A percentile compares a stretch with the other conserved stretches of the same genome.
phyloP scores from a whole-genome alignment of 2,797 vertebrate genomes.

The Coregonus sp. region DNA sequence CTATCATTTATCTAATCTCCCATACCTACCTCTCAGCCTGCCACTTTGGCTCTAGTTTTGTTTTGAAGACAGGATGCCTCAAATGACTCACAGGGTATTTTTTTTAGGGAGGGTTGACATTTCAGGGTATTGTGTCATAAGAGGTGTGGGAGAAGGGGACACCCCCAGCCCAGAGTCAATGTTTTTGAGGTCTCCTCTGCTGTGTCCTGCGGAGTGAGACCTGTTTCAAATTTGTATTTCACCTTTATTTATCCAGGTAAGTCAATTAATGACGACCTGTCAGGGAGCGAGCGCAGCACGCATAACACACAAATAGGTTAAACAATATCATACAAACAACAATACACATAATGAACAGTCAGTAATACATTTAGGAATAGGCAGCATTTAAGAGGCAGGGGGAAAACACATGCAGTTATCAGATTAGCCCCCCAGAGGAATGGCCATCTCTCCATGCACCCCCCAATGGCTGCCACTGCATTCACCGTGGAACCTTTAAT shows the following conservation, averaged over 20 bases:
- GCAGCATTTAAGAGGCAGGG: too few species aligned
- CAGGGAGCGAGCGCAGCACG: too few species aligned
- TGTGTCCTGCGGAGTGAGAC: not conserved
- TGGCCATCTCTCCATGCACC: not conserved
- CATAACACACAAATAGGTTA: too few species aligned
- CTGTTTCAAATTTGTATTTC: not conserved
- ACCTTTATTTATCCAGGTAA: too few species aligned
- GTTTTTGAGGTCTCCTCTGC: not conserved
- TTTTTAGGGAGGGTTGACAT: slow-evolving; percentile 7
- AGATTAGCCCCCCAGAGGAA: not conserved
- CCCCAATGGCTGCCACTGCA: not conserved
- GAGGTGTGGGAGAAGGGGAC: not conserved
- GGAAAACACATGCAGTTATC: too few species aligned
- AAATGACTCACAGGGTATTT: slow-evolving; percentile 5
- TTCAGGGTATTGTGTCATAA: not conserved
- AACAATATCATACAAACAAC: too few species aligned
- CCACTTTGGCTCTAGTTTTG: not conserved
- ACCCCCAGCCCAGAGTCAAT: not conserved
- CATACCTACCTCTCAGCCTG: not conserved
- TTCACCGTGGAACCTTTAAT: too few species aligned
- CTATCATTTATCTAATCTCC: not conserved
- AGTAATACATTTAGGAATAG: too few species aligned
- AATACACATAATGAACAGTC: too few species aligned
- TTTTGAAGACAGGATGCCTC: not conserved
- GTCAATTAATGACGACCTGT: too few species aligned